These are phyloP conservation scores for Alauda arvensis DNA, from an alignment of 2,797 vertebrate genomes.

Conservation along the genomic window DNA sequence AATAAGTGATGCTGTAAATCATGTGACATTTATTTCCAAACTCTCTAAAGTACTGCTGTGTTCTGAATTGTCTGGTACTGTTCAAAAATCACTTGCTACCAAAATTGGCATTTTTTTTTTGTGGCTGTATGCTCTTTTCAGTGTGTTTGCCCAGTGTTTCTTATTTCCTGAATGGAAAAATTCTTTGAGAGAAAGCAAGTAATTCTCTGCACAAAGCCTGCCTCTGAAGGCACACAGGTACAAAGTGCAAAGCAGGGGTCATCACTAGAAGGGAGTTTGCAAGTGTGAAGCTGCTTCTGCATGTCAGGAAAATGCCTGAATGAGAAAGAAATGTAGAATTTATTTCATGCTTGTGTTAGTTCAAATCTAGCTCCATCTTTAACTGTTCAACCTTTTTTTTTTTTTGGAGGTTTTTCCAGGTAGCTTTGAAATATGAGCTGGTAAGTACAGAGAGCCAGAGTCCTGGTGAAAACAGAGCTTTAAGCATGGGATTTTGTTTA, in stretches of 20 bases:
- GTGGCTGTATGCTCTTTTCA: neutral
- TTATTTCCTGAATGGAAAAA: neutral
- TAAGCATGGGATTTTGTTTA: neutral
- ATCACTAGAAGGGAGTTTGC: neutral
- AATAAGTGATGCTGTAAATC: neutral
- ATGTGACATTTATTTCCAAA: neutral
- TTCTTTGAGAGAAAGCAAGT: neutral
- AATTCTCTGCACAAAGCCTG: neutral
- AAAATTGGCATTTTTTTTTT: neutral
- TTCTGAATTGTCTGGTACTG: neutral
- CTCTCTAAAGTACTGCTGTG: neutral
- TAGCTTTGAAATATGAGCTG: neutral
- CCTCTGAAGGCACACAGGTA: neutral
- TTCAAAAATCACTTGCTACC: neutral
- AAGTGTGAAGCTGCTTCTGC: neutral
- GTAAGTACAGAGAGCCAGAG: neutral
- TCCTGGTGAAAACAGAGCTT: neutral
- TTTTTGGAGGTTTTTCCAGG: neutral
- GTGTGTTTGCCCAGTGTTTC: neutral
- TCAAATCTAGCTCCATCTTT: neutral
- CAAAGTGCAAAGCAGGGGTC: neutral
- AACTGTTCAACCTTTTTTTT: neutral
- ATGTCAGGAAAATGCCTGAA: neutral
- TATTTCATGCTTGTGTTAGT: neutral
- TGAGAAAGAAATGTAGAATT: neutral